phyloP scores from a whole-genome alignment of 2,888 invertebrate species.

The Erynnis tages region DNA sequence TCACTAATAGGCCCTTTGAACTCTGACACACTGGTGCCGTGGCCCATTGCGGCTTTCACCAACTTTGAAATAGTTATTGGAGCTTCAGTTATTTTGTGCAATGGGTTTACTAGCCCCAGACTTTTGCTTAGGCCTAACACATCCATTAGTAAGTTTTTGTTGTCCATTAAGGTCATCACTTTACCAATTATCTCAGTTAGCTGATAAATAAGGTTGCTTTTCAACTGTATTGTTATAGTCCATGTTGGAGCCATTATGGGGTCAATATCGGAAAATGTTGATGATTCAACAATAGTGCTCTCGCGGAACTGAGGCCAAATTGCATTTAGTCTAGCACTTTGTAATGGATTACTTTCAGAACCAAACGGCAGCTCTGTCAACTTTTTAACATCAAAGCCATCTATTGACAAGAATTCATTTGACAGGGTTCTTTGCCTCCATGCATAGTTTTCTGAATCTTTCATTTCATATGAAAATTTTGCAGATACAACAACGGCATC shows the following conservation, averaged over 20 bases:
- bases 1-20: constrained; percentile 88
- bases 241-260: constrained; percentile 90
- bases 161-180: constrained; percentile 84
- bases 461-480: constrained; percentile 87
- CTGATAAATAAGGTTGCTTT: constrained; percentile 87
- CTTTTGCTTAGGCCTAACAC: constrained; percentile 71
- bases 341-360: constrained; percentile 90
- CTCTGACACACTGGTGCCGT: constrained; percentile 80
- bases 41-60: constrained; percentile 78
- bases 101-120: constrained; percentile 79
- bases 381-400: constrained; percentile 74
- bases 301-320: constrained; percentile 94
- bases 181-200: constrained; percentile 88
- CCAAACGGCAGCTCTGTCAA: constrained; percentile 89
- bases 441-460: constrained; percentile 81
- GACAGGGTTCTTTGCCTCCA: constrained; percentile 82
- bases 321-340: constrained; percentile 88
- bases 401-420: constrained; percentile 73
- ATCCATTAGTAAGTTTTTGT: constrained; percentile 71
- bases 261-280: constrained; percentile 93
- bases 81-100: constrained; percentile 89
- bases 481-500: constrained; percentile 87
- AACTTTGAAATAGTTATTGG: constrained; percentile 84
- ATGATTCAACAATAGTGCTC: constrained; percentile 92
- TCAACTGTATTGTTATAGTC: constrained; percentile 85